phyloP scores from a whole-genome alignment of 2,113 vertebrate genomes.

The Callopanchax toddi region DNA sequence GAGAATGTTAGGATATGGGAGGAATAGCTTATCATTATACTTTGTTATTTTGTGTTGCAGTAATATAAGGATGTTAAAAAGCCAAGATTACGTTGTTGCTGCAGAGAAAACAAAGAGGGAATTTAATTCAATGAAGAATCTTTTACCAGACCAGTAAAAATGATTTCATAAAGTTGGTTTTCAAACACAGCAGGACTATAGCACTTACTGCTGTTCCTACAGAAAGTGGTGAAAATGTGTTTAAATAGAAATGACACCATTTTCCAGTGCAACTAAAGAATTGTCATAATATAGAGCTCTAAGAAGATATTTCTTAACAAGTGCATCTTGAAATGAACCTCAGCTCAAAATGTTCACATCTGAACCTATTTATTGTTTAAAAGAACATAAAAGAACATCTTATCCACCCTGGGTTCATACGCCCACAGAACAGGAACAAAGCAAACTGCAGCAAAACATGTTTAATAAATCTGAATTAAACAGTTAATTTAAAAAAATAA shows the following conservation, averaged over 20 bases:
- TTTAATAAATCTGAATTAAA: too few relatives aligned
- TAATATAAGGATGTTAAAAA: background rate
- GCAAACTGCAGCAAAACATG: too few relatives aligned
- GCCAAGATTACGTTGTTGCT: background rate
- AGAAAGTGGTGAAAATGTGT: too few relatives aligned
- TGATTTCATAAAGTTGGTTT: background rate
- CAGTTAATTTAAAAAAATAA: too few relatives aligned
- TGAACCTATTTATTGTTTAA: conserved; percentile 31
- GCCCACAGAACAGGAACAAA: conserved; percentile 28
- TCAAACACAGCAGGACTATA: background rate
- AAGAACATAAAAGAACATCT: conserved; percentile 17
- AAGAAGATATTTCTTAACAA: conserved; percentile 8
- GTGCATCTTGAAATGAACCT: conserved; percentile 15
- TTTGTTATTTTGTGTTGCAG: background rate
- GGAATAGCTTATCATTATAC: background rate
- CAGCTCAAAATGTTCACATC: conserved; percentile 32
- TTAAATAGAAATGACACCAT: too few relatives aligned
- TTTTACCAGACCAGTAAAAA: background rate
- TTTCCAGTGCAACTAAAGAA: background rate
- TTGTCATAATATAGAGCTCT: too few relatives aligned
- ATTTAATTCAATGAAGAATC: background rate
- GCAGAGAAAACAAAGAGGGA: background rate
- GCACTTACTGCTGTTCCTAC: too few relatives aligned
- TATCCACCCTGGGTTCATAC: conserved; percentile 10
- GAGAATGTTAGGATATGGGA: too few relatives aligned